Conservation (phyloP, 2,113 vertebrate species). For the Phoenicopterus ruber region DNA sequence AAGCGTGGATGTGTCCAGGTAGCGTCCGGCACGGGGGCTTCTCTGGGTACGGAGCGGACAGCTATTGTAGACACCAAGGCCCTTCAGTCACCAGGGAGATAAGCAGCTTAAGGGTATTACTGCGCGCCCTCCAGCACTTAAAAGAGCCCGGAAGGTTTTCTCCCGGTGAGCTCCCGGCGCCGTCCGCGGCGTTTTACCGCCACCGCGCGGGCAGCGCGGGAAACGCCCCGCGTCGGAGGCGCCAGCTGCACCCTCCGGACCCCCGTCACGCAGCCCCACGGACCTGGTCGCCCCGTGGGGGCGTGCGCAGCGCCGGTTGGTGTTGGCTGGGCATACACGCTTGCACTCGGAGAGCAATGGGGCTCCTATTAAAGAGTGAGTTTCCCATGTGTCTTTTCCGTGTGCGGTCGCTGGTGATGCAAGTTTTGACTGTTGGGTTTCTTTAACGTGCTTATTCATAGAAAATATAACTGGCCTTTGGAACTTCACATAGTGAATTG, state of each 20-base stretch:
- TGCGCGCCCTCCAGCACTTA: too few relatives aligned
- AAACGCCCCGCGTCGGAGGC: not conserved
- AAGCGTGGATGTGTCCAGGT: rapidly evolving
- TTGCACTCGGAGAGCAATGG: rapidly evolving
- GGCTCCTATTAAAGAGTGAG: rapidly evolving
- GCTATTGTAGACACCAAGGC: too few relatives aligned
- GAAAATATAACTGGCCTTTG: not conserved
- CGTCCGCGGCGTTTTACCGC: not conserved
- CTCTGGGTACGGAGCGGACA: rapidly evolving
- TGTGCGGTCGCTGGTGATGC: too few relatives aligned
- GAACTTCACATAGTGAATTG: not conserved
- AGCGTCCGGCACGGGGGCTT: rapidly evolving
- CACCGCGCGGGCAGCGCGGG: not conserved
- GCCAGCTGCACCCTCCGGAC: not conserved
- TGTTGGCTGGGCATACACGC: not conserved
- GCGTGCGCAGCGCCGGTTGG: rapidly evolving
- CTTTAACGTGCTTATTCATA: not conserved
- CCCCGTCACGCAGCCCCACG: not conserved
- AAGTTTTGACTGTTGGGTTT: not conserved
- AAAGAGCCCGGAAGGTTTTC: not conserved
- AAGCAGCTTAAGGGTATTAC: not conserved
- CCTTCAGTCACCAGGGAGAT: not conserved
- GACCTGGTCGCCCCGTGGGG: not conserved
- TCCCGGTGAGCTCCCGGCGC: rapidly evolving
- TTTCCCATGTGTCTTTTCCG: rapidly evolving